phyloP scores from a whole-genome alignment of 2,113 vertebrate species.

The Todiramphus saurophagus region DNA sequence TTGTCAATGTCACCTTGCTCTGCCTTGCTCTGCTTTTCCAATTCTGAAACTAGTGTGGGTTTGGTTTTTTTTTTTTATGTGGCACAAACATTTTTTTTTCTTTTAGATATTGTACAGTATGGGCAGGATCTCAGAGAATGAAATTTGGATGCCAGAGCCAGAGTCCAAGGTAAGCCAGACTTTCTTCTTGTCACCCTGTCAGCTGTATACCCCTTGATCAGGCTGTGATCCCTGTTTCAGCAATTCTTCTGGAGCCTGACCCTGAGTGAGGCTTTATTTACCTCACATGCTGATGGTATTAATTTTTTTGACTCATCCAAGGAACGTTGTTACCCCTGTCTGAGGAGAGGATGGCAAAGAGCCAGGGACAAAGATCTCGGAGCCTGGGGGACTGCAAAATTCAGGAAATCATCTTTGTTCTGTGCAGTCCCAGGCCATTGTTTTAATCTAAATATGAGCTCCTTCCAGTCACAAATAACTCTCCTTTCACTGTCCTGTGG shows the following conservation, averaged over 20 bases:
- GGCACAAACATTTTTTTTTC: not conserved
- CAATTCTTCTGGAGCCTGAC: not conserved
- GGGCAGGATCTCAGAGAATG: conserved; percentile 82
- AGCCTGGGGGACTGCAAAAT: not conserved
- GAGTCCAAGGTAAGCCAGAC: conserved; percentile 76
- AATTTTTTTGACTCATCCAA: not conserved
- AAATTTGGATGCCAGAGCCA: conserved; percentile 87
- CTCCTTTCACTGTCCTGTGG: not conserved
- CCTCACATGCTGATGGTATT: not conserved
- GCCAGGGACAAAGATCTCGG: not conserved
- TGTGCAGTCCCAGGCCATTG: not conserved
- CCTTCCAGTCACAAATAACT: not conserved
- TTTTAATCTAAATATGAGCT: not conserved
- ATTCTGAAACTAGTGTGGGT: not conserved
- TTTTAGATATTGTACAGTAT: conserved; percentile 83
- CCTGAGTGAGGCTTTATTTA: not conserved
- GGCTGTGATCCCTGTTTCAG: fast-evolving
- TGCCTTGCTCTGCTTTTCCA: not conserved
- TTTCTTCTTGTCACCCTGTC: not conserved
- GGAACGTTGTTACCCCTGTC: not conserved
- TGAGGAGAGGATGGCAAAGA: not conserved
- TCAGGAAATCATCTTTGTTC: not conserved
- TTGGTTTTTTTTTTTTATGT: not conserved
- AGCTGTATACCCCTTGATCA: not conserved
- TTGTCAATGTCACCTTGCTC: not conserved